Conservation (phyloP, 2,888 invertebrate species). For the Ramazzottius varieornatus region DNA sequence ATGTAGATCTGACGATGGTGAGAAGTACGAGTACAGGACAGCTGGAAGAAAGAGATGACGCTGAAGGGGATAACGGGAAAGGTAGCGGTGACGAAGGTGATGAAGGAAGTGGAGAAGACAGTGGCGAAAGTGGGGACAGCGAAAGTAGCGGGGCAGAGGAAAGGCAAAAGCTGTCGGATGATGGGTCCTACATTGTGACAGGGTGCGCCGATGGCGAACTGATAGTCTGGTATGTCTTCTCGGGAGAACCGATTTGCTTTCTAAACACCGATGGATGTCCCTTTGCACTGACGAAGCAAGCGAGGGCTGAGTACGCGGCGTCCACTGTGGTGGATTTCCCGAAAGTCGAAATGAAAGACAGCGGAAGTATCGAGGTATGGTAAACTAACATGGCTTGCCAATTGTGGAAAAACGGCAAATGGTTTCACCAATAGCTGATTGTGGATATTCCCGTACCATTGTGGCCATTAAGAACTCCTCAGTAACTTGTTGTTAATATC, state of each 20-base stretch:
- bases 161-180: not conserved
- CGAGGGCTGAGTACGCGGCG: not conserved
- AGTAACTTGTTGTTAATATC: too few relatives aligned
- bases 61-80: not conserved
- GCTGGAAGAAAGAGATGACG: too few relatives aligned
- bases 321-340: not conserved
- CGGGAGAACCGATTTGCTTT: not conserved
- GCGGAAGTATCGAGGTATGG: not conserved
- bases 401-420: not conserved
- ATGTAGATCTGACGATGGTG: too few relatives aligned
- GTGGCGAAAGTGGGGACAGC: not conserved
- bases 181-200: slow-evolving; percentile 17
- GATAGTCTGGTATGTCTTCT: slow-evolving; percentile 41
- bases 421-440: not conserved
- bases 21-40: too few relatives aligned
- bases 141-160: not conserved
- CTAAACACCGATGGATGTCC: not conserved
- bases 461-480: too few relatives aligned
- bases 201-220: slow-evolving; percentile 50
- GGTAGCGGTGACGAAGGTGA: not conserved
- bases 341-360: not conserved
- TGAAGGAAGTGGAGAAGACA: not conserved
- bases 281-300: not conserved
- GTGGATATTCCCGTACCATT: not conserved
- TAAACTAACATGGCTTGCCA: not conserved